These are phyloP conservation scores for Phoronis australis DNA, from an alignment of 2,888 invertebrate species.

Conservation along the genomic window DNA sequence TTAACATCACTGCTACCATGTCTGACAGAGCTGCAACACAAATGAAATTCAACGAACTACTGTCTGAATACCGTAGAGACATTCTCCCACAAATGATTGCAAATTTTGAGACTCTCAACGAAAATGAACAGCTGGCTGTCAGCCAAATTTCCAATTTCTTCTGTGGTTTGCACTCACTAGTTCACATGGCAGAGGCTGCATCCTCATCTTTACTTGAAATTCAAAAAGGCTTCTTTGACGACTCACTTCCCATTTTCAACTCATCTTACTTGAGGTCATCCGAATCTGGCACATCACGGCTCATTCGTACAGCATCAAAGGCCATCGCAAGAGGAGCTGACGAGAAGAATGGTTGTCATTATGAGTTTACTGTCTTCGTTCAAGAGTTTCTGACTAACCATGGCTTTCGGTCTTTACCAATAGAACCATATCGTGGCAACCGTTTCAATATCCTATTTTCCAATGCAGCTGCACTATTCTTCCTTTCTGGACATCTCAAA, in stretches of 20 bases:
- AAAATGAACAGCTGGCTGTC: constrained; percentile 9
- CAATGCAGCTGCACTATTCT: constrained; percentile 8
- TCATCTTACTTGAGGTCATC: constrained; percentile 5
- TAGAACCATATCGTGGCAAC: constrained; percentile 6
- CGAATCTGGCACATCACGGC: constrained; percentile 12
- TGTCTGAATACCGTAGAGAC: constrained; percentile 9
- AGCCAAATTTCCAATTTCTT: constrained; percentile 18
- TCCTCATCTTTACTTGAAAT: constrained; percentile 5
- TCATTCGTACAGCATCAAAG: constrained; percentile 10
- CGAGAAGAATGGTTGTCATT: constrained; percentile 6
- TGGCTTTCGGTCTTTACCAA: background rate
- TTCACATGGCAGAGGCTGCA: constrained; percentile 16
- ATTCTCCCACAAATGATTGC: constrained; percentile 16
- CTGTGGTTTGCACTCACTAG: constrained; percentile 18
- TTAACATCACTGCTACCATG: constrained; percentile 9
- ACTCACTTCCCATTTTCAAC: constrained; percentile 9
- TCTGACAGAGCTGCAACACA: constrained; percentile 10
- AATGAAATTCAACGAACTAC: constrained; percentile 13
- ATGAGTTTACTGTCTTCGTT: background rate
- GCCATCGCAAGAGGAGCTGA: constrained; percentile 17
- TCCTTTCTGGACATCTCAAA: background rate
- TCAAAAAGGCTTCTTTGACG: constrained; percentile 5
- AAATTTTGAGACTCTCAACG: no score
- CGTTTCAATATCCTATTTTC: constrained; percentile 13
- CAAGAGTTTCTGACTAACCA: background rate